Evolutionary conservation across 2,797 vertebrate genomes (phyloP).

Genomic region (Poecilia picta): DNA sequence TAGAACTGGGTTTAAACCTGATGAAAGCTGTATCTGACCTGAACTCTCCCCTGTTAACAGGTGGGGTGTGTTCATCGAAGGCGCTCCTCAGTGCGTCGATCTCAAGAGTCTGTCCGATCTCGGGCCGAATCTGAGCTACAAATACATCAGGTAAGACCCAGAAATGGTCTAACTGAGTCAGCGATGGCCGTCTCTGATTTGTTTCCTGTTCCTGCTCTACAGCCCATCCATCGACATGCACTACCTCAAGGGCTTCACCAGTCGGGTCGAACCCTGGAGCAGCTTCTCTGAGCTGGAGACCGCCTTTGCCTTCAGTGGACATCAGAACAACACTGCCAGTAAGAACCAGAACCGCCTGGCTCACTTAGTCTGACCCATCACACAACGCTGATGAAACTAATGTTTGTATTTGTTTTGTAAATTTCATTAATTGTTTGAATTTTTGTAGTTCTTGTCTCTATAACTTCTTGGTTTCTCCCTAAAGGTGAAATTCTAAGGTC

Average conservation of each 20-base stretch:
- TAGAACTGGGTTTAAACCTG: neutral
- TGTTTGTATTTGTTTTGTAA: neutral
- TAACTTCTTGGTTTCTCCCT: neutral
- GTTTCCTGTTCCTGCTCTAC: conserved; percentile 11
- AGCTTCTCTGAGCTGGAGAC: conserved; percentile 66
- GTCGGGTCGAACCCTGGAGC: conserved; percentile 58
- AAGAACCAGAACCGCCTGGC: conserved; percentile 21
- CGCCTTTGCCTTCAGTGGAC: conserved; percentile 55
- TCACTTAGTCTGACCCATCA: neutral
- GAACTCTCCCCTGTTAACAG: conserved; percentile 36
- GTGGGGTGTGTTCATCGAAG: conserved; percentile 62
- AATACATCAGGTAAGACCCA: conserved; percentile 55
- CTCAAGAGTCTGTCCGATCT: conserved; percentile 51
- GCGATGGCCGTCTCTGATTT: neutral
- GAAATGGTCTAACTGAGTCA: neutral
- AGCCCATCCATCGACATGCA: conserved; percentile 54
- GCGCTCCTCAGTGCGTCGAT: conserved; percentile 62
- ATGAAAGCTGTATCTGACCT: neutral
- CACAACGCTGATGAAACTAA: neutral
- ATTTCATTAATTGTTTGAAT: neutral
- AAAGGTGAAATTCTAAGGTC: neutral
- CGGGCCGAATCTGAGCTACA: conserved; percentile 69
- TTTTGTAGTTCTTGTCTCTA: neutral
- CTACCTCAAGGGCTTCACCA: conserved; percentile 66
- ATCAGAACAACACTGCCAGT: conserved; percentile 66